Evolutionary conservation across 2,797 vertebrate species (phyloP).

Genomic region (Gallirallus australis): DNA sequence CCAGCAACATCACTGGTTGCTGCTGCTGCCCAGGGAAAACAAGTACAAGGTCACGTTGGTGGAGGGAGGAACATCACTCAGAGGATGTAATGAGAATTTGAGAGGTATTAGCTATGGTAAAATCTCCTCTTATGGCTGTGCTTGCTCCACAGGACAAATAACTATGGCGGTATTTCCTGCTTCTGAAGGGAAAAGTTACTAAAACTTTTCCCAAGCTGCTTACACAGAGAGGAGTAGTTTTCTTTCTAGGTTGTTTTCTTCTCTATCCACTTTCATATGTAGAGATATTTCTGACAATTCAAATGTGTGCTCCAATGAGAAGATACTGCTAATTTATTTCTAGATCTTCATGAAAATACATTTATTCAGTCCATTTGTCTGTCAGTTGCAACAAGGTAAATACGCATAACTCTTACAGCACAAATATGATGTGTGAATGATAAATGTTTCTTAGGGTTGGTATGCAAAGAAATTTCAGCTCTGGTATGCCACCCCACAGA

Average conservation of each 20-base stretch:
- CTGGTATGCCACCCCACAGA: background rate
- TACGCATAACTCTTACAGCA: background rate
- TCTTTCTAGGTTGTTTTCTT: background rate
- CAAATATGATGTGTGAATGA: background rate
- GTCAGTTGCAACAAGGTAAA: background rate
- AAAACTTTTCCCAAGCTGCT: background rate
- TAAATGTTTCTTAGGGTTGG: background rate
- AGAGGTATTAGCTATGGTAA: background rate
- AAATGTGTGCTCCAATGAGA: background rate
- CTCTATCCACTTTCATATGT: fast-evolving
- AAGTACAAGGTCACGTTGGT: too few species aligned
- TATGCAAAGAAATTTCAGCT: background rate
- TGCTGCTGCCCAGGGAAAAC: background rate
- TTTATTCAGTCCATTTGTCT: background rate
- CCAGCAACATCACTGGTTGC: background rate
- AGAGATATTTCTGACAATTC: background rate
- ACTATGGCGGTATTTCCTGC: fast-evolving
- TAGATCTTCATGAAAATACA: background rate
- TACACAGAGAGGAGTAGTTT: background rate
- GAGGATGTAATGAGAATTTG: background rate
- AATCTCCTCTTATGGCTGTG: background rate
- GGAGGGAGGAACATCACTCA: too few species aligned
- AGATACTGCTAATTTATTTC: background rate
- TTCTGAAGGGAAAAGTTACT: background rate
- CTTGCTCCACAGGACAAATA: background rate